Conservation (phyloP, 2,797 vertebrate genomes). For the Ciconia nigra region DNA sequence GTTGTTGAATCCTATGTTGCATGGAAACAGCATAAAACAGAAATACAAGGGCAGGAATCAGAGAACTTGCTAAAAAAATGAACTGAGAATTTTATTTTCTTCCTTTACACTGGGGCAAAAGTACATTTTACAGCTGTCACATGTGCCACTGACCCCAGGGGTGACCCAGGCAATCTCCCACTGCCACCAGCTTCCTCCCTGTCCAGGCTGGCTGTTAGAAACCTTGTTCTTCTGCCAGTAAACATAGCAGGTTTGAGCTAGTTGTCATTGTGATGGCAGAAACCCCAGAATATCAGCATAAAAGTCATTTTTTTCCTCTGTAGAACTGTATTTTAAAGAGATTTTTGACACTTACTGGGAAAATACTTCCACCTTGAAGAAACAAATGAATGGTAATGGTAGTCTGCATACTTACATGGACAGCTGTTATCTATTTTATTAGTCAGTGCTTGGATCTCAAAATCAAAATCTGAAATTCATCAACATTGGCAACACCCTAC, state of each 20-base stretch:
- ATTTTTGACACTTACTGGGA: neutral
- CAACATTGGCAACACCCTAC: neutral
- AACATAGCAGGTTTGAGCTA: neutral
- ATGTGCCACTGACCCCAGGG: neutral
- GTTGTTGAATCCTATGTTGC: constrained; percentile 5
- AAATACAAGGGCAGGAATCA: neutral
- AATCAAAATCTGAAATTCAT: constrained; percentile 22
- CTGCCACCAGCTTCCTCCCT: neutral
- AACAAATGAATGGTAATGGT: neutral
- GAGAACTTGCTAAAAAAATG: neutral
- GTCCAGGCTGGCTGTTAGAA: neutral
- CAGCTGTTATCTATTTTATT: constrained; percentile 37
- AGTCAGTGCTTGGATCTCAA: constrained; percentile 16
- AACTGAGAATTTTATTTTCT: neutral
- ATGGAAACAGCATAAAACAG: constrained; percentile 9
- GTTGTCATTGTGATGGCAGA: constrained; percentile 1
- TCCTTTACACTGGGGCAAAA: neutral
- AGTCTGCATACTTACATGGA: neutral
- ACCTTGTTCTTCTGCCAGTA: neutral
- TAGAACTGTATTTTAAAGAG: neutral
- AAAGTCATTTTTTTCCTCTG: neutral
- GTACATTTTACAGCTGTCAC: neutral
- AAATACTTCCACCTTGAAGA: constrained; percentile 14
- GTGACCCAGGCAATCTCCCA: neutral
- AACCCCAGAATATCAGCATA: neutral